These are phyloP conservation scores for Eupeodes latifasciatus DNA, from an alignment of 2,888 invertebrate genomes.

Conservation along the genomic window DNA sequence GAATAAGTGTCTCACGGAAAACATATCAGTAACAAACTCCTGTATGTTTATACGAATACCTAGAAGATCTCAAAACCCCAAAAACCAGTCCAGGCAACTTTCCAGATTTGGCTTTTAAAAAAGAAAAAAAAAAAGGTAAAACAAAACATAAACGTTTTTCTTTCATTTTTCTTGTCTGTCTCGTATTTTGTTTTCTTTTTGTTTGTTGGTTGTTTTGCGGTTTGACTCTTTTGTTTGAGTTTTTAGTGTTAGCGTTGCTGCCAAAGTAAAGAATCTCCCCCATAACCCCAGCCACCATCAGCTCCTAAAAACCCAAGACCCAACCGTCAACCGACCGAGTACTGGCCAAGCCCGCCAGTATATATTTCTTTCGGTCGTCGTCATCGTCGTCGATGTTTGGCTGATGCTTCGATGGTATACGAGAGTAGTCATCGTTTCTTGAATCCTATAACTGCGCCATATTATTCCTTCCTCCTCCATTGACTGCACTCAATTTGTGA, in stretches of 20 bases:
- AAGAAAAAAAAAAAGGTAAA: slow-evolving; percentile 66
- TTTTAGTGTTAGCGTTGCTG: slow-evolving; percentile 55
- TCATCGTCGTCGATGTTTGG: background rate
- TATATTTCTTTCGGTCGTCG: background rate
- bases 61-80: slow-evolving; percentile 35
- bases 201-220: slow-evolving; percentile 39
- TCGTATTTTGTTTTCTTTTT: slow-evolving; percentile 13
- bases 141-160: slow-evolving; percentile 54
- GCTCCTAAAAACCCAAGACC: background rate
- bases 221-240: slow-evolving; percentile 71
- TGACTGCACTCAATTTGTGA: slow-evolving; percentile 71
- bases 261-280: slow-evolving; percentile 63
- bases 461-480: slow-evolving; percentile 67
- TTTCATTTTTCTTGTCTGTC: slow-evolving; percentile 40
- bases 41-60: background rate
- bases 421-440: slow-evolving; percentile 27
- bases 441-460: slow-evolving; percentile 56
- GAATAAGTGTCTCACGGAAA: slow-evolving; percentile 28
- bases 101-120: slow-evolving; percentile 73
- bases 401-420: background rate
- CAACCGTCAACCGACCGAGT: background rate
- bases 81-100: slow-evolving; percentile 74
- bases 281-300: slow-evolving; percentile 17
- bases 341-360: slow-evolving; percentile 12
- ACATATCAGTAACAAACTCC: slow-evolving; percentile 40